These are phyloP conservation scores for Numenius phaeopus DNA, from an alignment of 2,797 vertebrate genomes.

Conservation along the genomic window DNA sequence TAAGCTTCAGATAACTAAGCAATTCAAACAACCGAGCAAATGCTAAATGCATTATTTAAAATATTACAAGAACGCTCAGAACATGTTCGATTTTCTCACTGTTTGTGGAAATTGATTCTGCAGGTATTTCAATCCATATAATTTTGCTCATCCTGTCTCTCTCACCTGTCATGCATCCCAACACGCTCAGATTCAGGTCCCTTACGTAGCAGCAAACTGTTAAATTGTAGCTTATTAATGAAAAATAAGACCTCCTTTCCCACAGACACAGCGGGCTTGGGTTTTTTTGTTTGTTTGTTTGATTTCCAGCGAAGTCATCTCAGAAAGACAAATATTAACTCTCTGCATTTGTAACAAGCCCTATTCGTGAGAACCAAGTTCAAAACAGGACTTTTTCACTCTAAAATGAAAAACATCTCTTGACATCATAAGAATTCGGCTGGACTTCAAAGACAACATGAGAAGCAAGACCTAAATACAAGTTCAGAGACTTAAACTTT, in stretches of 20 bases:
- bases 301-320: constrained; percentile 13
- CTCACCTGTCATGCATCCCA: not conserved
- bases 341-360: not conserved
- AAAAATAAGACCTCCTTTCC: not conserved
- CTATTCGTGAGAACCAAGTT: not conserved
- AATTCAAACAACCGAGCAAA: not conserved
- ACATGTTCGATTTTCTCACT: not conserved
- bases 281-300: not conserved
- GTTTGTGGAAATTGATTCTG: not conserved
- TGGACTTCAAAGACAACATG: not conserved
- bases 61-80: not conserved
- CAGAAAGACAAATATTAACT: constrained; percentile 38
- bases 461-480: not conserved
- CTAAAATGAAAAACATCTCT: not conserved
- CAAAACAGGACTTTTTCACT: not conserved
- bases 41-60: not conserved
- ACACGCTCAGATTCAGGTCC: not conserved
- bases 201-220: not conserved
- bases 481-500: not conserved
- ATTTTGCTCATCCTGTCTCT: not conserved
- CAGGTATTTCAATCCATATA: not conserved
- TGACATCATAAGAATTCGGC: not conserved
- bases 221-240: not conserved
- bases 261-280: not conserved
- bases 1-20: not conserved